Evolutionary conservation across 2,113 vertebrate genomes (phyloP).

Genomic region (Scomber japonicus): DNA sequence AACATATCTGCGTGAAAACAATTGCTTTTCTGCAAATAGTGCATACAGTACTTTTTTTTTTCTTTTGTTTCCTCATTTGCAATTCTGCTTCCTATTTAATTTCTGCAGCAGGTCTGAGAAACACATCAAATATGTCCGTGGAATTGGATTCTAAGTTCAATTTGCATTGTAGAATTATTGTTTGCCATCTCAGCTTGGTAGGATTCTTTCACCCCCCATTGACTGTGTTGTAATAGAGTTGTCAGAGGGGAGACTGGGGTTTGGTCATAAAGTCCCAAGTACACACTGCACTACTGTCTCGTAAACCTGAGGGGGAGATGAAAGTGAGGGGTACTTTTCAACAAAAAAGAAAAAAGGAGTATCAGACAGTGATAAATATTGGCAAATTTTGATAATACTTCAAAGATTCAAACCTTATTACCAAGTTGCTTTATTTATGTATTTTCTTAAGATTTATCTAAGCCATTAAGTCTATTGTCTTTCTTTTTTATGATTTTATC

Average conservation of each 20-base stretch:
- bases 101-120: slow-evolving; percentile 44
- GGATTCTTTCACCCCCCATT: slow-evolving; percentile 32
- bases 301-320: slow-evolving; percentile 14
- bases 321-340: slow-evolving; percentile 17
- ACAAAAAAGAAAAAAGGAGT: background rate
- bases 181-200: slow-evolving; percentile 56
- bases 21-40: slow-evolving; percentile 28
- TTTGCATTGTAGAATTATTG: slow-evolving; percentile 72
- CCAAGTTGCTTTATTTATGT: background rate
- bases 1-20: background rate
- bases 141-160: slow-evolving; percentile 72
- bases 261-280: slow-evolving; percentile 38
- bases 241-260: slow-evolving; percentile 47
- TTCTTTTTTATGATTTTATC: too few relatives aligned
- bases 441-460: background rate
- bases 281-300: slow-evolving; percentile 27
- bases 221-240: slow-evolving; percentile 63
- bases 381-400: background rate
- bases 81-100: slow-evolving; percentile 36
- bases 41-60: slow-evolving; percentile 24
- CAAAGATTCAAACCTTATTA: background rate
- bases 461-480: background rate
- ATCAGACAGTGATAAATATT: slow-evolving; percentile 2
- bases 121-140: slow-evolving; percentile 62
- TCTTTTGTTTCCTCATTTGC: slow-evolving; percentile 39